These are phyloP conservation scores for Acropora tenuis DNA, from an alignment of 64 coral and sea anemone species.

Conservation along the genomic window DNA sequence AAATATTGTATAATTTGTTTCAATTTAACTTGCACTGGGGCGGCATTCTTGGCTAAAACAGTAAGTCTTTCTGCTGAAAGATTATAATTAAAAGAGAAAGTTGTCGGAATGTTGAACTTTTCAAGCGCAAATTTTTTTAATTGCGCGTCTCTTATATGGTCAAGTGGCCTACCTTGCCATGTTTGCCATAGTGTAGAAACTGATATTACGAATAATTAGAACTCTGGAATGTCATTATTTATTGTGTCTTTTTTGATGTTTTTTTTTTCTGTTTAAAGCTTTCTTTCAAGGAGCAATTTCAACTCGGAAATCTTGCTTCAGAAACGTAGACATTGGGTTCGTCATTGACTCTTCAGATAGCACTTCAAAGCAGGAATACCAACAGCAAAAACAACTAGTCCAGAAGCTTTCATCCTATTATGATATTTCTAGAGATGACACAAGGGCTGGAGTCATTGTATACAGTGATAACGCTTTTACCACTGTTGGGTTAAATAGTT, in stretches of 20 bases:
- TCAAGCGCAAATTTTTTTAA: neutral
- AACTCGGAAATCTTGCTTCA: slow-evolving; percentile 7
- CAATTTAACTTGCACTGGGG: too few species aligned
- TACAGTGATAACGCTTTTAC: slow-evolving; percentile 57
- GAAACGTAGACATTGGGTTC: slow-evolving; percentile 72
- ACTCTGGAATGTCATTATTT: neutral
- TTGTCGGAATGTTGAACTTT: neutral
- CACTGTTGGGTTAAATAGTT: neutral
- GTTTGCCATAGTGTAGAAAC: too few species aligned
- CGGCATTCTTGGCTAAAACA: too few species aligned
- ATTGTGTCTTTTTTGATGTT: neutral
- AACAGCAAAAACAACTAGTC: slow-evolving; percentile 67
- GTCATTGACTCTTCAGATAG: slow-evolving; percentile 58
- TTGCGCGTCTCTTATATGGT: neutral
- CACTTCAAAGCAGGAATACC: slow-evolving; percentile 28
- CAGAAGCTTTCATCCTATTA: slow-evolving; percentile 52
- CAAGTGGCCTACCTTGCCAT: neutral
- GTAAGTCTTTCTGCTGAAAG: too few species aligned
- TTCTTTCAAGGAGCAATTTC: slow-evolving; percentile 36
- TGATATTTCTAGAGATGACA: slow-evolving; percentile 36
- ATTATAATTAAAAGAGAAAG: too few species aligned
- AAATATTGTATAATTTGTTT: too few species aligned
- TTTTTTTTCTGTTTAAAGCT: neutral
- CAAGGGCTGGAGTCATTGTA: slow-evolving; percentile 48
- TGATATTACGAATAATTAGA: too few species aligned